These are phyloP conservation scores for Coptodon bakossiorum DNA, from an alignment of 2,113 vertebrate genomes.

Conservation along the genomic window DNA sequence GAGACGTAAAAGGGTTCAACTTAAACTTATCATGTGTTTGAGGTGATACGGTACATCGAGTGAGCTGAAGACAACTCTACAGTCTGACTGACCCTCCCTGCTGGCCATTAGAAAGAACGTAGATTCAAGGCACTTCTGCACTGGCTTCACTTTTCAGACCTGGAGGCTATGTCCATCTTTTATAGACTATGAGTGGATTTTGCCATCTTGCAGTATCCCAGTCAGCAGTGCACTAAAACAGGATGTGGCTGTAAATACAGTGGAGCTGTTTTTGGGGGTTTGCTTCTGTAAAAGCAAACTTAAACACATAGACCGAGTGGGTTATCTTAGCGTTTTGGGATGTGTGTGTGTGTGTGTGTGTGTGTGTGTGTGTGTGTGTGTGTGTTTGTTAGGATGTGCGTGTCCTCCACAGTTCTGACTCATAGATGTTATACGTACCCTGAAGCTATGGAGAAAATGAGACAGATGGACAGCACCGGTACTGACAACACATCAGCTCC, in stretches of 20 bases:
- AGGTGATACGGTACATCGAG: not conserved
- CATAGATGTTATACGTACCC: not conserved
- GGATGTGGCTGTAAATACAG: not conserved
- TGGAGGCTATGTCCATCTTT: not conserved
- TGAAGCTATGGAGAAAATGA: not conserved
- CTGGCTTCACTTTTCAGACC: not conserved
- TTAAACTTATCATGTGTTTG: rapidly evolving
- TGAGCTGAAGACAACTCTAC: not conserved
- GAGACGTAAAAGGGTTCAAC: not conserved
- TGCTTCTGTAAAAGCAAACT: not conserved
- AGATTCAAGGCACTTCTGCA: not conserved
- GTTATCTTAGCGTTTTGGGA: not conserved
- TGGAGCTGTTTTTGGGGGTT: not conserved
- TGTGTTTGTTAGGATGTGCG: not conserved
- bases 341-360: not conserved
- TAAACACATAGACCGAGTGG: not conserved
- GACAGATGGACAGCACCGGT: slow-evolving; percentile 6
- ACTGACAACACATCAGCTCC: slow-evolving; percentile 13
- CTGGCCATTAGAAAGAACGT: not conserved
- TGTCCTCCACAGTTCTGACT: not conserved
- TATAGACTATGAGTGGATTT: not conserved
- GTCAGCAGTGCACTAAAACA: not conserved
- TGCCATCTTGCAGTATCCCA: not conserved
- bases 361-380: not conserved
- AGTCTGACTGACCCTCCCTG: not conserved